A percentile compares a stretch with the other conserved stretches of the same genome.
Evolutionary conservation across 2,888 invertebrate genomes (phyloP).

Genomic region (Sesia bembeciformis): DNA sequence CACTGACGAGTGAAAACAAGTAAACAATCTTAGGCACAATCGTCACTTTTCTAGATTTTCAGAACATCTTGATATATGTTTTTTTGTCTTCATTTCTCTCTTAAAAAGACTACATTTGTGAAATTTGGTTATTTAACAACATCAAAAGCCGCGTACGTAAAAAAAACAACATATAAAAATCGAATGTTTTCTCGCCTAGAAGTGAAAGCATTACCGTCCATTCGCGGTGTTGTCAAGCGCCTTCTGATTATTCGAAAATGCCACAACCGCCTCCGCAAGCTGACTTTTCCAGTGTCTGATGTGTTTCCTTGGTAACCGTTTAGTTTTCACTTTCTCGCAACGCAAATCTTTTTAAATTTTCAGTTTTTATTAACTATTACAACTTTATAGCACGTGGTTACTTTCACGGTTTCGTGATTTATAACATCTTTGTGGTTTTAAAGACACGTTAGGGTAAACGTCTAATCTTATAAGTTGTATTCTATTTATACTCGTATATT

Average conservation of each 20-base stretch:
- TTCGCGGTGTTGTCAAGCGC: conserved; percentile 5
- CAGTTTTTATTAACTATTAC: background rate
- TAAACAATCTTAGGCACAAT: too few species aligned
- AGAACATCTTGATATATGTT: too few species aligned
- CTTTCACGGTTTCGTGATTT: background rate
- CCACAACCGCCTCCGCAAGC: conserved; percentile 17
- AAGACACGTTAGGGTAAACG: too few species aligned
- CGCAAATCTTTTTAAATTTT: background rate
- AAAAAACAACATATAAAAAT: too few species aligned
- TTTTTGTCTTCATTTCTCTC: too few species aligned
- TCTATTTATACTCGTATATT: too few species aligned
- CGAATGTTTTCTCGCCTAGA: background rate
- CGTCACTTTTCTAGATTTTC: too few species aligned
- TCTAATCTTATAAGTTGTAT: too few species aligned
- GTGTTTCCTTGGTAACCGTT: conserved; percentile 15
- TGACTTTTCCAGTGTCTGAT: conserved; percentile 25
- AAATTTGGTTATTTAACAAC: too few species aligned
- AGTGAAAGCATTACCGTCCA: background rate
- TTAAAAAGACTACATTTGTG: too few species aligned
- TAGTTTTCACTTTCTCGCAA: conserved; percentile 32
- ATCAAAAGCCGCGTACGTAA: too few species aligned
- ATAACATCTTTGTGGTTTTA: too few species aligned
- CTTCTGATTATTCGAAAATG: conserved; percentile 16
- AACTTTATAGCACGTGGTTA: background rate
- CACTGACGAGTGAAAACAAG: background rate